Conservation (phyloP, 2,888 invertebrate species). For the Lasioglossum pauxillum region DNA sequence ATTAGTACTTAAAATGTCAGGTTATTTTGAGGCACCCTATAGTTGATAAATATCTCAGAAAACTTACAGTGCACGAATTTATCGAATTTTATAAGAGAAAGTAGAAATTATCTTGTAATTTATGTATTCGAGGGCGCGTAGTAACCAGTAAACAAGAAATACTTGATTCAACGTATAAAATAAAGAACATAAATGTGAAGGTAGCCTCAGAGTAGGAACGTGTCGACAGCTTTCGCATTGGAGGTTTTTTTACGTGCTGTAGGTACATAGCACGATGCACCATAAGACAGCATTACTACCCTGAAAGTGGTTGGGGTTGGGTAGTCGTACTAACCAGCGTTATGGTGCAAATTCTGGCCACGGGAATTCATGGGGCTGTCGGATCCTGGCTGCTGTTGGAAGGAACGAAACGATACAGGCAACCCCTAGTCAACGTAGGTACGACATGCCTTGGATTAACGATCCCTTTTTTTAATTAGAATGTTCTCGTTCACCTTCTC, state of each 20-base stretch:
- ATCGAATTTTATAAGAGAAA: too few species aligned
- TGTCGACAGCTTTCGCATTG: conserved; percentile 23
- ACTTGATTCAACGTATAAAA: not conserved
- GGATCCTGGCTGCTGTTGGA: conserved; percentile 77
- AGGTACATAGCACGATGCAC: conserved; percentile 78
- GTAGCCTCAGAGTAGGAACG: not conserved
- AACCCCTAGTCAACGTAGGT: conserved; percentile 78
- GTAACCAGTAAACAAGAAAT: not conserved
- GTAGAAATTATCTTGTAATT: not conserved
- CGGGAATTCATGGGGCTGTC: conserved; percentile 85
- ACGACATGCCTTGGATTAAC: conserved; percentile 60
- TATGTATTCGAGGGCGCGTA: not conserved
- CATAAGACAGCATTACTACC: conserved; percentile 86
- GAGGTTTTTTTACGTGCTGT: conserved; percentile 25
- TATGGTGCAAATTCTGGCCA: conserved; percentile 85
- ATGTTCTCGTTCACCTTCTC: not conserved
- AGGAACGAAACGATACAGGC: conserved; percentile 77
- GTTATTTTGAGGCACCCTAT: too few species aligned
- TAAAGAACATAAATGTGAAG: not conserved
- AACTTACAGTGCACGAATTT: not conserved
- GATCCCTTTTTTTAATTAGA: conserved; percentile 29
- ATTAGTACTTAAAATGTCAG: too few species aligned
- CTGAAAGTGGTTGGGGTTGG: conserved; percentile 88
- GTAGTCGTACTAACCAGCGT: conserved; percentile 86
- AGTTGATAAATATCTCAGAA: not conserved